Conservation (phyloP, 64 coral and sea anemone species). For the Montipora foliosa region DNA sequence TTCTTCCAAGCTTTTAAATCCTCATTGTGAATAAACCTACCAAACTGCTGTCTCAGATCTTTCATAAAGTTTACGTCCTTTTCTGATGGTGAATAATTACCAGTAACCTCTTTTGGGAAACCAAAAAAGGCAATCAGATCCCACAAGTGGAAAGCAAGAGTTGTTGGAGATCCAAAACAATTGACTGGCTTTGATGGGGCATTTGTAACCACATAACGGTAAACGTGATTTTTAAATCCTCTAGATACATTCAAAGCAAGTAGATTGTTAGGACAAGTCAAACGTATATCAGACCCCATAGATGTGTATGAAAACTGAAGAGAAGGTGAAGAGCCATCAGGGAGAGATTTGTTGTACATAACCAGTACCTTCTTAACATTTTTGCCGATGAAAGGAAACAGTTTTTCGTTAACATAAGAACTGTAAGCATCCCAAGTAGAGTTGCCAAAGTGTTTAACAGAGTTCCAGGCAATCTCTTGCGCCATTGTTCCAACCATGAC, state of each 20-base stretch:
- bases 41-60: constrained; percentile 66
- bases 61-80: constrained; percentile 49
- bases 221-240: constrained; percentile 63
- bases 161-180: background rate
- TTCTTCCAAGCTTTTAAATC: constrained; percentile 55
- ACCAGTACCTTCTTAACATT: constrained; percentile 12
- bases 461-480: constrained; percentile 62
- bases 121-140: constrained; percentile 84
- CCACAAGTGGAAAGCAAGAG: constrained; percentile 81
- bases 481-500: constrained; percentile 82
- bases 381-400: constrained; percentile 60
- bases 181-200: constrained; percentile 40
- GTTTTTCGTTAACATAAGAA: constrained; percentile 45
- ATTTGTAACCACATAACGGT: constrained; percentile 77
- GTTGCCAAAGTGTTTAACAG: constrained; percentile 48
- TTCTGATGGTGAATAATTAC: constrained; percentile 35
- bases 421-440: constrained; percentile 18
- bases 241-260: constrained; percentile 65
- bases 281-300: constrained; percentile 72
- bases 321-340: background rate
- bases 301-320: constrained; percentile 61
- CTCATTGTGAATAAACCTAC: constrained; percentile 60
- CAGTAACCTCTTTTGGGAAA: constrained; percentile 29
- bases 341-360: constrained; percentile 51
- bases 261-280: constrained; percentile 70